Conservation (phyloP, 2,888 invertebrate species). For the Yponomeuta cagnagella region DNA sequence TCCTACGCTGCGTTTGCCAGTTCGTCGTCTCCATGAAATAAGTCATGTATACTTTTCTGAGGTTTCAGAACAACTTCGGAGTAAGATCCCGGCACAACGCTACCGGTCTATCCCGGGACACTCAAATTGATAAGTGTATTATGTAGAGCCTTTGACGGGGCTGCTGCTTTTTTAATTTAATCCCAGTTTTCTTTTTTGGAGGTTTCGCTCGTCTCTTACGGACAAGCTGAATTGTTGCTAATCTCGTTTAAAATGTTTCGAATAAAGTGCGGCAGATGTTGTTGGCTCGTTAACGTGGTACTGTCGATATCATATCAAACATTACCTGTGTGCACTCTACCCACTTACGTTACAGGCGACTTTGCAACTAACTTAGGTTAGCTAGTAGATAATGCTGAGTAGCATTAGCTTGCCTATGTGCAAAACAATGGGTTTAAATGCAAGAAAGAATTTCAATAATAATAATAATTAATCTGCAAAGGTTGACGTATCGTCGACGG, state of each 20-base stretch:
- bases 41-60: neutral
- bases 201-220: neutral
- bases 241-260: neutral
- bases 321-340: too few relatives aligned
- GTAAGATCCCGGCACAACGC: neutral
- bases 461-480: too few relatives aligned
- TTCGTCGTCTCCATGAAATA: too few relatives aligned
- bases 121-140: conserved; percentile 3
- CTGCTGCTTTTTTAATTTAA: neutral
- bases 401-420: too few relatives aligned
- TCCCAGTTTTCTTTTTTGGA: neutral
- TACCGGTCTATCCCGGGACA: neutral
- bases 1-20: too few relatives aligned
- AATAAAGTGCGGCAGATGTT: neutral
- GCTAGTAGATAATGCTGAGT: too few relatives aligned
- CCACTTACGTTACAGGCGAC: too few relatives aligned
- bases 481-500: too few relatives aligned
- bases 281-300: neutral
- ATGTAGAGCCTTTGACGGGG: neutral
- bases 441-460: too few relatives aligned
- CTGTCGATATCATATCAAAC: too few relatives aligned
- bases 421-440: too few relatives aligned
- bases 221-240: neutral
- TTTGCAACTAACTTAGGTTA: too few relatives aligned
- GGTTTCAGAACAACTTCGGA: neutral